These are phyloP conservation scores for Chelidonichthys spinosus DNA, from an alignment of 2,797 vertebrate species.

Conservation along the genomic window DNA sequence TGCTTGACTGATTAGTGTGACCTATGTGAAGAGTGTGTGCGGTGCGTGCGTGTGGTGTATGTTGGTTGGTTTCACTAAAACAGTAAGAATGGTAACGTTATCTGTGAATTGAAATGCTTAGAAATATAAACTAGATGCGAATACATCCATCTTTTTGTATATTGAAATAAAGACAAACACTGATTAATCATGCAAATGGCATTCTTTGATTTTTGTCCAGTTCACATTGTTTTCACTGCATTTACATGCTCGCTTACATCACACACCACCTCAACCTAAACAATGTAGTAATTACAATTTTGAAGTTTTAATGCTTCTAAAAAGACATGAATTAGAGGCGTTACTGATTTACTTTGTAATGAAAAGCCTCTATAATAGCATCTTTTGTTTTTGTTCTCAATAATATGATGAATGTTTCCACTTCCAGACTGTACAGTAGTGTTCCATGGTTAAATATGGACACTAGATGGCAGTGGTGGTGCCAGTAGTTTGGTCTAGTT, in stretches of 20 bases:
- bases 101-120: conserved; percentile 80
- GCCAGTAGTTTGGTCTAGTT: conserved; percentile 8
- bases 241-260: background rate
- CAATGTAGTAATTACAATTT: background rate
- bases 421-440: background rate
- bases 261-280: background rate
- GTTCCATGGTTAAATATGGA: background rate
- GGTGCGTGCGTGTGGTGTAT: conserved; percentile 38
- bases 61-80: conserved; percentile 71
- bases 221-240: background rate
- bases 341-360: background rate
- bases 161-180: conserved; percentile 83
- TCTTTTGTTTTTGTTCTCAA: background rate
- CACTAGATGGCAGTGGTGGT: conserved; percentile 75
- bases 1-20: conserved; percentile 66
- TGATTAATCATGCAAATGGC: conserved; percentile 70
- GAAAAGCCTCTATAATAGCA: background rate
- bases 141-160: conserved; percentile 83
- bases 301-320: background rate
- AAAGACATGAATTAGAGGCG: background rate
- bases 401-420: background rate
- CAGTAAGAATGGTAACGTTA: conserved; percentile 72
- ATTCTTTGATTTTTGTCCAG: conserved; percentile 9
- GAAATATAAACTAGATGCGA: conserved; percentile 83
- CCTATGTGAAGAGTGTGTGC: conserved; percentile 69